Percentiles rank a stretch among this genome's conserved stretches.
phyloP scores from a whole-genome alignment of 2,797 vertebrate species.

The Anableps anableps region DNA sequence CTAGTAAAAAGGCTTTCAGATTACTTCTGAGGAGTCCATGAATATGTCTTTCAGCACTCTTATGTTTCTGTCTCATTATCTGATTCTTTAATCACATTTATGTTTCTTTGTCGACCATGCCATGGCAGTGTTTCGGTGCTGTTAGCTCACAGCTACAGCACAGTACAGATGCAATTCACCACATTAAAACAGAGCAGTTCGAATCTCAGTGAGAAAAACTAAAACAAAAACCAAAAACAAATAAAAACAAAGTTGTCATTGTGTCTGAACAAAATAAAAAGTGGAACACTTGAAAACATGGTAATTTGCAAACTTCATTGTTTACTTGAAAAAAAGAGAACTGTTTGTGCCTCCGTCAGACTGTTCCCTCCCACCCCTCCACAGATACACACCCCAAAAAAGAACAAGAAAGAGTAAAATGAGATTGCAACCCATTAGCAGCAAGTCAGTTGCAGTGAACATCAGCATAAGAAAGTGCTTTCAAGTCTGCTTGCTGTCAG shows the following conservation, averaged over 20 bases:
- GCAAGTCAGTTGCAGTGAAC: conserved; percentile 76
- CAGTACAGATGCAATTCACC: conserved; percentile 26
- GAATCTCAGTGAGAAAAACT: conserved; percentile 49
- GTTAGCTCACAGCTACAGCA: conserved; percentile 44
- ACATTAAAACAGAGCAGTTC: conserved; percentile 44
- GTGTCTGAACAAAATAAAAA: conserved; percentile 46
- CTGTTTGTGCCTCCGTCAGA: conserved; percentile 38
- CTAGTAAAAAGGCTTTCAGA: conserved; percentile 59
- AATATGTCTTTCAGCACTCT: conserved; percentile 49
- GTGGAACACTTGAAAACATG: conserved; percentile 52
- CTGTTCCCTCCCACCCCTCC: background rate
- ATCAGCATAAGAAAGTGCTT: conserved; percentile 79
- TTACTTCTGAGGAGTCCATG: conserved; percentile 53
- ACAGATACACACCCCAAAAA: conserved; percentile 2
- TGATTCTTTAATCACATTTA: conserved; percentile 66
- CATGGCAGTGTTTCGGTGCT: conserved; percentile 52
- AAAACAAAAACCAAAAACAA: conserved; percentile 9
- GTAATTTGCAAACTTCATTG: conserved; percentile 58
- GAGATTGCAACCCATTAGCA: conserved; percentile 74
- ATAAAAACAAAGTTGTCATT: conserved; percentile 45
- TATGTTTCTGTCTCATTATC: conserved; percentile 67
- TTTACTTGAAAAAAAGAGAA: conserved; percentile 58
- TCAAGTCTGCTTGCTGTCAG: conserved; percentile 80
- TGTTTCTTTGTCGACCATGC: conserved; percentile 38
- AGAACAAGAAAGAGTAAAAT: conserved; percentile 44